phyloP scores from a whole-genome alignment of 2,888 invertebrate genomes.

The Cheilosia urbana region DNA sequence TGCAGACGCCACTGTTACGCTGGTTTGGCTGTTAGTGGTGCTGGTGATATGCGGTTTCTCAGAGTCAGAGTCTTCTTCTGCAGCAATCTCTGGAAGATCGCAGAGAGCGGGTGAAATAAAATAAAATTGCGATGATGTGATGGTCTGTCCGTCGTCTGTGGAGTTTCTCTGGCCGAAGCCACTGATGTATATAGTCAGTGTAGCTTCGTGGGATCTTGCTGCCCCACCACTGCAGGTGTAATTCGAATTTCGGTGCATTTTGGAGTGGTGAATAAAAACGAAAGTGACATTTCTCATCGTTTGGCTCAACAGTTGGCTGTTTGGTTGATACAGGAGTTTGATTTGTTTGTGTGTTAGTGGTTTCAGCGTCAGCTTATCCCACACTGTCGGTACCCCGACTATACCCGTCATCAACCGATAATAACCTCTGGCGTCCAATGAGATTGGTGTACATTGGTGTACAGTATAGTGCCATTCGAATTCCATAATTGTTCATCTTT shows the following conservation, averaged over 20 bases:
- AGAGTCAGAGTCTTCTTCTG: conserved; percentile 51
- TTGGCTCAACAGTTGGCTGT: conserved; percentile 45
- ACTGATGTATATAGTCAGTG: conserved; percentile 16
- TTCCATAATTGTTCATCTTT: conserved; percentile 69
- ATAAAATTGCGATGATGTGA: conserved; percentile 64
- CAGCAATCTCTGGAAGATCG: conserved; percentile 51
- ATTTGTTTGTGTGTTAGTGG: conserved; percentile 56
- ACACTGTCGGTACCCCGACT: conserved; percentile 37
- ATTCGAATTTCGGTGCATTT: conserved; percentile 72
- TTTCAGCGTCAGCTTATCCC: conserved; percentile 55
- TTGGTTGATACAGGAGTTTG: conserved; percentile 55
- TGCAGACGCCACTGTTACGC: conserved; percentile 32
- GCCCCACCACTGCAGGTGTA: conserved; percentile 70
- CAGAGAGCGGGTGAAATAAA: conserved; percentile 70
- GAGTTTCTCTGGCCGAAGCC: conserved; percentile 64
- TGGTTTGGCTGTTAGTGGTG: background rate
- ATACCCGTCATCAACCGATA: conserved; percentile 55
- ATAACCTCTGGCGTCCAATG: conserved; percentile 66
- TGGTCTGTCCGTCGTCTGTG: conserved; percentile 54
- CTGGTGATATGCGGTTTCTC: conserved; percentile 54
- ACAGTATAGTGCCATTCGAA: conserved; percentile 56
- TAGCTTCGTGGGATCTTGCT: conserved; percentile 58
- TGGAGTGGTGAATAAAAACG: conserved; percentile 65
- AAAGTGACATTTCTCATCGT: conserved; percentile 73
- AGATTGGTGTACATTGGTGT: conserved; percentile 47